Evolutionary conservation across 2,888 invertebrate species (phyloP).

Genomic region (Achlya flavicornis): DNA sequence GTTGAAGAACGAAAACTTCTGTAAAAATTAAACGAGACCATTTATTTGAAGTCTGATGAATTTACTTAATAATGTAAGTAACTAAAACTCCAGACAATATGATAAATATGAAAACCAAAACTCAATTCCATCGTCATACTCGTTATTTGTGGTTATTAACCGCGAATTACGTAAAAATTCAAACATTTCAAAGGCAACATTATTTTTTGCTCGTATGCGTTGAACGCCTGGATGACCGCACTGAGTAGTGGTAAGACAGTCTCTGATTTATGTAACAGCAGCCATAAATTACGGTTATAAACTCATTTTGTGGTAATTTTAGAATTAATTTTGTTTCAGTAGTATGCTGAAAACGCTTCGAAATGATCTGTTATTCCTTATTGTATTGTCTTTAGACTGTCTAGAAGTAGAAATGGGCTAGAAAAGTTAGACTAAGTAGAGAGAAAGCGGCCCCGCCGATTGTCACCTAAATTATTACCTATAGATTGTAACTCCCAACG

Average conservation of each 20-base stretch:
- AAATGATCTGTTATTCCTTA: background rate
- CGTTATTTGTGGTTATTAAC: background rate
- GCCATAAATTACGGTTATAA: background rate
- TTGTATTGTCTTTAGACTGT: background rate
- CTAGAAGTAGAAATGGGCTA: background rate
- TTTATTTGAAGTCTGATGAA: background rate
- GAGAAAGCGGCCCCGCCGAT: too few relatives aligned
- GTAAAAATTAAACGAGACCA: too few relatives aligned
- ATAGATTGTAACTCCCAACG: too few relatives aligned
- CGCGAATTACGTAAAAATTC: slow-evolving; percentile 2
- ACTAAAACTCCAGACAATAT: too few relatives aligned
- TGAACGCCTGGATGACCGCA: slow-evolving; percentile 5
- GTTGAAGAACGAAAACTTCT: background rate
- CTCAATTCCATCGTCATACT: background rate
- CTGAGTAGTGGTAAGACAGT: background rate
- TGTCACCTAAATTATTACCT: too few relatives aligned
- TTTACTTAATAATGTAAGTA: too few relatives aligned
- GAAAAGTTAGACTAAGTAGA: too few relatives aligned
- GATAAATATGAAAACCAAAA: too few relatives aligned
- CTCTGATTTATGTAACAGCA: background rate
- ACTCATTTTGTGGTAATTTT: background rate
- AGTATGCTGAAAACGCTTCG: background rate
- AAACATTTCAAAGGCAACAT: background rate
- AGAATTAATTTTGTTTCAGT: background rate
- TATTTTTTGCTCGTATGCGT: background rate